A percentile compares a stretch with the other conserved stretches of the same genome.
These are phyloP conservation scores for Drosophila ironensis DNA, from an alignment of 1,140 invertebrate species.

Conservation along the genomic window DNA sequence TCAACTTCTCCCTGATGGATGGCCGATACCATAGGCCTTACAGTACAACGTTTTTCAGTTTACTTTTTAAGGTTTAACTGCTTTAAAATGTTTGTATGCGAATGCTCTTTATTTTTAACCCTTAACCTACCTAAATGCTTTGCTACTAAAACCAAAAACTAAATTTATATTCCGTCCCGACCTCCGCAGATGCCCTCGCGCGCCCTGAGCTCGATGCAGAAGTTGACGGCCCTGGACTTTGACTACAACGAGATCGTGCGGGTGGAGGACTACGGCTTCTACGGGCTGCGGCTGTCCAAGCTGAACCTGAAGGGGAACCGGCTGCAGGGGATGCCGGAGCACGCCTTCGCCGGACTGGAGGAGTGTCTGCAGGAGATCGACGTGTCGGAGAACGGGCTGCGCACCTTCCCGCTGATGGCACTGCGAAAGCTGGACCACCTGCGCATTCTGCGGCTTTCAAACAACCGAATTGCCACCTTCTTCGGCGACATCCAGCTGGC, in stretches of 20 bases:
- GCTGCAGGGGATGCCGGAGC: conserved; percentile 90
- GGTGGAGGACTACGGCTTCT: conserved; percentile 93
- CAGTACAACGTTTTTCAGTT: too few relatives aligned
- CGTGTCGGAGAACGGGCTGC: conserved; percentile 92
- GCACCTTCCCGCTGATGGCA: conserved; percentile 90
- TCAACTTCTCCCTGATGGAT: too few relatives aligned
- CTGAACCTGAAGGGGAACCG: conserved; percentile 93
- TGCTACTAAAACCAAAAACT: not conserved
- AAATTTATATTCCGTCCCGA: not conserved
- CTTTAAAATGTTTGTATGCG: too few relatives aligned
- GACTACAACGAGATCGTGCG: conserved; percentile 92
- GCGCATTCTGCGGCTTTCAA: conserved; percentile 88
- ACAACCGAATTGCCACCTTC: conserved; percentile 89
- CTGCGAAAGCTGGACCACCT: conserved; percentile 89
- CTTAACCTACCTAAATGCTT: too few relatives aligned
- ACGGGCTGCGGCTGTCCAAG: conserved; percentile 90
- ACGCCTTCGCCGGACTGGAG: conserved; percentile 93
- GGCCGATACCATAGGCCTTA: too few relatives aligned
- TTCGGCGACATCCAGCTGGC: conserved; percentile 68
- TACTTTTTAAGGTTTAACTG: too few relatives aligned
- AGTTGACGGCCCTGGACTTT: conserved; percentile 90
- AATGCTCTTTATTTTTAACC: too few relatives aligned
- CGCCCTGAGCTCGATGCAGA: conserved; percentile 88
- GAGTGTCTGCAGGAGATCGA: conserved; percentile 90
- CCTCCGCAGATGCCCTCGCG: conserved; percentile 88